A percentile compares a stretch with the other conserved stretches of the same genome.
These are phyloP conservation scores for Azemiops feae DNA, from an alignment of 2,113 vertebrate species.

Conservation along the genomic window DNA sequence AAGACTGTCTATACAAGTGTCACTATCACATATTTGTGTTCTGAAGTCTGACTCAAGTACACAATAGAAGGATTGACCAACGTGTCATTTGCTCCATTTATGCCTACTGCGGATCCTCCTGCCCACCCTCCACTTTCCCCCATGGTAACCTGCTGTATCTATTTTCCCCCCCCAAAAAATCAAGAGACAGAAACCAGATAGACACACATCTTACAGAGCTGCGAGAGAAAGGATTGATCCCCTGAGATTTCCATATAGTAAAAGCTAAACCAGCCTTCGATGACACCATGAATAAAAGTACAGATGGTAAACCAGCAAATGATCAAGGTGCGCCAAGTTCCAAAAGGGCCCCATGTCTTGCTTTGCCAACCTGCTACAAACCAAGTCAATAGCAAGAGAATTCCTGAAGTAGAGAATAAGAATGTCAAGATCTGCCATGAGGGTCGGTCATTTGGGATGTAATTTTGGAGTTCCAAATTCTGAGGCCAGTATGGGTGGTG, in stretches of 20 bases:
- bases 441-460: slow-evolving; percentile 76
- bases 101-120: not conserved
- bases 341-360: slow-evolving; percentile 22
- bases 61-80: not conserved
- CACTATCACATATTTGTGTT: not conserved
- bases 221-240: slow-evolving; percentile 86
- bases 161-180: too few relatives aligned
- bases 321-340: slow-evolving; percentile 72
- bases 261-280: slow-evolving; percentile 87
- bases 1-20: not conserved
- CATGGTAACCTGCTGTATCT: not conserved
- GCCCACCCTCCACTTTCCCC: not conserved
- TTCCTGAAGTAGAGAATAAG: slow-evolving; percentile 77
- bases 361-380: slow-evolving; percentile 69
- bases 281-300: slow-evolving; percentile 81
- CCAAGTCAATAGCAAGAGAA: slow-evolving; percentile 75
- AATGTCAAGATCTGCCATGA: slow-evolving; percentile 76
- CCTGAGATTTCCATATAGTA: slow-evolving; percentile 74
- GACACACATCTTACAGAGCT: slow-evolving; percentile 79
- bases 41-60: not conserved
- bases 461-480: slow-evolving; percentile 75
- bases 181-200: not conserved
- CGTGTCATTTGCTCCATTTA: not conserved
- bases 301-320: slow-evolving; percentile 88
- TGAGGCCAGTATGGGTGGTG: slow-evolving; percentile 85